These are phyloP conservation scores for Holacanthus passer DNA, from an alignment of 2,113 vertebrate genomes.

Conservation along the genomic window DNA sequence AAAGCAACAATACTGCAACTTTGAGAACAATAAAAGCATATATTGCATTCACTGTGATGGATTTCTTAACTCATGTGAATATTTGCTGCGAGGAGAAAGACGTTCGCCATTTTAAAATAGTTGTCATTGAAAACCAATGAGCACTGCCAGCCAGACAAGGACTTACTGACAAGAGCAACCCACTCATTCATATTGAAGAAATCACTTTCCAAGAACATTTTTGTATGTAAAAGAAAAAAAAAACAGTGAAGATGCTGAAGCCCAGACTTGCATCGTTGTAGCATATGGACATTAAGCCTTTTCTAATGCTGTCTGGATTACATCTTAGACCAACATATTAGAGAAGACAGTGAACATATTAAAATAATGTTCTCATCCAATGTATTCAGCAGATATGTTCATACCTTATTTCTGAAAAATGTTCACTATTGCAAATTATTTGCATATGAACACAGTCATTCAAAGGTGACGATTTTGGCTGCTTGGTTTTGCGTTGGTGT, in stretches of 20 bases:
- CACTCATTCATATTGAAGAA: constrained; percentile 33
- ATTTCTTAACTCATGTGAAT: constrained; percentile 36
- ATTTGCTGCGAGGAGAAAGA: constrained; percentile 25
- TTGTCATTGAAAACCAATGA: constrained; percentile 26
- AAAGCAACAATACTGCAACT: constrained; percentile 16
- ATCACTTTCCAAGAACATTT: constrained; percentile 20
- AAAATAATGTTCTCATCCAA: background rate
- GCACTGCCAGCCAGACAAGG: background rate
- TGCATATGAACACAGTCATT: background rate
- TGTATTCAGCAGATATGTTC: background rate
- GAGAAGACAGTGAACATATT: background rate
- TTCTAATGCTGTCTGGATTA: background rate
- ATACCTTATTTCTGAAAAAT: background rate
- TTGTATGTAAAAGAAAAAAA: background rate
- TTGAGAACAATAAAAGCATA: constrained; percentile 14
- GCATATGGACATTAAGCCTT: background rate
- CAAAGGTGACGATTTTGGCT: background rate
- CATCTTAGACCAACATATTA: background rate
- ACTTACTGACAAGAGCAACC: constrained; percentile 27
- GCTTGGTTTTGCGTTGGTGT: background rate
- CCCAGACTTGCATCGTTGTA: background rate
- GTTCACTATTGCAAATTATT: constrained; percentile 5
- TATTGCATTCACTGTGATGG: constrained; percentile 22
- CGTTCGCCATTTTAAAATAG: constrained; percentile 17
- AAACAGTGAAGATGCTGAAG: background rate